Conservation (phyloP, 2,113 vertebrate genomes). For the Sialia sialis region DNA sequence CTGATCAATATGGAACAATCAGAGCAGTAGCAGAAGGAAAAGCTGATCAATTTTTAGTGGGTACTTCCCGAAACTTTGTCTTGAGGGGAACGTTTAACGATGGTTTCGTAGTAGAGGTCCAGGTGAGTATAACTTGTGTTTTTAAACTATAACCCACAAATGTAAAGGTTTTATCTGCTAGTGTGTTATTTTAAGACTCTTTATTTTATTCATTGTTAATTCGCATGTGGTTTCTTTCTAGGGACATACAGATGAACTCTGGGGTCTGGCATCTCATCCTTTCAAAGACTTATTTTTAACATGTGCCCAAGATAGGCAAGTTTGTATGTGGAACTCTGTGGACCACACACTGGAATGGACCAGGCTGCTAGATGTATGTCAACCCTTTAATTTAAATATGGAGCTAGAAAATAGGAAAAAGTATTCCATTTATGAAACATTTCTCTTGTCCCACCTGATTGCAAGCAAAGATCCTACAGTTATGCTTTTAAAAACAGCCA, state of each 20-base stretch:
- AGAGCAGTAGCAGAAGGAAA: constrained; percentile 93
- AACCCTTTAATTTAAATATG: neutral
- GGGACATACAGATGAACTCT: constrained; percentile 98
- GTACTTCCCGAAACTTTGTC: constrained; percentile 94
- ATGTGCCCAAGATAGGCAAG: constrained; percentile 93
- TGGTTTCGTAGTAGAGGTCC: constrained; percentile 92
- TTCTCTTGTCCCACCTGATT: neutral
- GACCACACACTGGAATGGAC: constrained; percentile 93
- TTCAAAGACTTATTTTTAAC: constrained; percentile 90
- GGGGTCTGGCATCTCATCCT: constrained; percentile 94
- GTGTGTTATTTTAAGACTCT: neutral
- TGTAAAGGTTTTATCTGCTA: neutral
- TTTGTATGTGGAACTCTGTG: constrained; percentile 90
- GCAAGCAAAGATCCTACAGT: neutral
- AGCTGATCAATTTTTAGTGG: constrained; percentile 90
- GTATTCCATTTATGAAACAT: neutral
- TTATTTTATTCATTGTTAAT: neutral
- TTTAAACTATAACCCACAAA: neutral
- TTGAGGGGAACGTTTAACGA: constrained; percentile 93
- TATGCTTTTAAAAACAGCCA: neutral
- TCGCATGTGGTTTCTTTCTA: constrained; percentile 50
- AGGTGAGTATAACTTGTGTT: constrained; percentile 73
- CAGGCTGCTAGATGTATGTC: constrained; percentile 87
- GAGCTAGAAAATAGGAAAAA: neutral
- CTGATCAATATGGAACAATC: constrained; percentile 94